Evolutionary conservation across 2,888 invertebrate species (phyloP).

Genomic region (Troides helena): DNA sequence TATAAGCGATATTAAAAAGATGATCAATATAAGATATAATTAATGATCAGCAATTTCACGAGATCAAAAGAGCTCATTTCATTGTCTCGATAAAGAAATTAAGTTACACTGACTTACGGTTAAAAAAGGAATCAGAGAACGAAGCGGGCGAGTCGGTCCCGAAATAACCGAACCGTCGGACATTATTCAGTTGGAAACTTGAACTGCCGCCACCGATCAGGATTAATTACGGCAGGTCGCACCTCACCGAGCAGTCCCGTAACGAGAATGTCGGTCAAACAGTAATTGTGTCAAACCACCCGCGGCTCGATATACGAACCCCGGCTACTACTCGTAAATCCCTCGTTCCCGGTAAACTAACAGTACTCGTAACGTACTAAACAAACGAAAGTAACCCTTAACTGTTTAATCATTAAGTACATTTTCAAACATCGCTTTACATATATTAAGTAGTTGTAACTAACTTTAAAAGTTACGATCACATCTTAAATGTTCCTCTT

Average conservation of each 20-base stretch:
- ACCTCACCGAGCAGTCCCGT: slow-evolving; percentile 37
- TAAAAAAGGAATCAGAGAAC: slow-evolving; percentile 10
- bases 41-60: background rate
- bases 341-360: slow-evolving; percentile 53
- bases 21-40: no score
- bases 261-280: slow-evolving; percentile 54
- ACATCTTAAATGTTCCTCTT: slow-evolving; percentile 11
- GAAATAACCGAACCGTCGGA: slow-evolving; percentile 22
- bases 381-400: slow-evolving; percentile 23
- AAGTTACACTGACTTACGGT: slow-evolving; percentile 17
- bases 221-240: slow-evolving; percentile 30
- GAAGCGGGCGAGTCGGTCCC: slow-evolving; percentile 8
- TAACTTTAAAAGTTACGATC: slow-evolving; percentile 15
- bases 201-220: slow-evolving; percentile 27
- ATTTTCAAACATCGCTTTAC: background rate
- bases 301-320: slow-evolving; percentile 41
- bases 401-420: background rate
- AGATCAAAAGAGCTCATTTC: background rate
- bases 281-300: slow-evolving; percentile 68
- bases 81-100: background rate
- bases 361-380: slow-evolving; percentile 46
- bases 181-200: slow-evolving; percentile 26
- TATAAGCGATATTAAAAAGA: no score
- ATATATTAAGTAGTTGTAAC: slow-evolving; percentile 12
- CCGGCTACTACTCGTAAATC: slow-evolving; percentile 38